phyloP scores from a whole-genome alignment of 1,140 invertebrate genomes.

The Hyphantria cunea region DNA sequence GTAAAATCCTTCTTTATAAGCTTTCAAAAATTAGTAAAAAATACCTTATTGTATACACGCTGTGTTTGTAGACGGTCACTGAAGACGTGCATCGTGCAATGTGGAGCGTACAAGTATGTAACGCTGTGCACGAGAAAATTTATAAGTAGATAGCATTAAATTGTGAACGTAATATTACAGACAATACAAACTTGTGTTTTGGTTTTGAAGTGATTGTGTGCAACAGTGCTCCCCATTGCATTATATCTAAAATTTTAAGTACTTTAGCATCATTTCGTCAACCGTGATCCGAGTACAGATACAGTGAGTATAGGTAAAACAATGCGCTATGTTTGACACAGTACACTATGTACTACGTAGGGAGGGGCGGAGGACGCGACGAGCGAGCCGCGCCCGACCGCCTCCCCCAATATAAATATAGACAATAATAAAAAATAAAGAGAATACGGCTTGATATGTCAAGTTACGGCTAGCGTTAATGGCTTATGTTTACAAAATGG shows the following conservation, averaged over 20 bases:
- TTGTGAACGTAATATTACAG: constrained; percentile 15
- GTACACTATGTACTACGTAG: constrained; percentile 37
- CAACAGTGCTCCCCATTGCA: no score
- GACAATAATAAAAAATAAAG: constrained; percentile 27
- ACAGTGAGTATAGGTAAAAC: constrained; percentile 6
- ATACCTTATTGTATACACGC: constrained; percentile 17
- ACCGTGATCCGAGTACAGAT: background rate
- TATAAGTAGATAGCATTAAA: constrained; percentile 1
- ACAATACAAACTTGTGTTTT: background rate
- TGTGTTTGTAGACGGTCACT: constrained; percentile 1
- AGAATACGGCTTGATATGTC: constrained; percentile 50
- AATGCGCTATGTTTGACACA: constrained; percentile 49
- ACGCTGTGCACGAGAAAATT: no score
- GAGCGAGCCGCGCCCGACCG: background rate
- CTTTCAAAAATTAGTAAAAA: constrained; percentile 35
- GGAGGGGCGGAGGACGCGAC: no score
- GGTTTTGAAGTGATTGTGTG: no score
- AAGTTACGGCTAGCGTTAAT: constrained; percentile 42
- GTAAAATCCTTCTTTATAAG: constrained; percentile 42
- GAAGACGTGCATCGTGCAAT: no score
- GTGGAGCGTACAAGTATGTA: no score
- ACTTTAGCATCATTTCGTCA: no score
- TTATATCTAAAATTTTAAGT: no score
- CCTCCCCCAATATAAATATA: constrained; percentile 19
- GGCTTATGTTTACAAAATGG: constrained; percentile 37